A percentile compares a stretch with the other conserved stretches of the same genome.
phyloP scores from a whole-genome alignment of 2,888 invertebrate species.

The Drosophila gaucha region DNA sequence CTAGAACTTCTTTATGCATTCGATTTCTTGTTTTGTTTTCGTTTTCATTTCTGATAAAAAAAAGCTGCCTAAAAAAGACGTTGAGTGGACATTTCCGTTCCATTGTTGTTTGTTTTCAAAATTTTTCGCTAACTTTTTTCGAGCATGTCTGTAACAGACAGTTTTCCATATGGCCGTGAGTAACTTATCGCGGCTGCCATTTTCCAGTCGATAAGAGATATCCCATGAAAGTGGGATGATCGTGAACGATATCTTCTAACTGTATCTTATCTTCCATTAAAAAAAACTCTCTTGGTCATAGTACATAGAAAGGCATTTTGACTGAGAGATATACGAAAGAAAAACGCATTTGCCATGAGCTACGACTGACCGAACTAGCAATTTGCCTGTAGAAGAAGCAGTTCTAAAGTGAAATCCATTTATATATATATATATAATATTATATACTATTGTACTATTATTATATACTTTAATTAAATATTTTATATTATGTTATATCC shows the following conservation, averaged over 20 bases:
- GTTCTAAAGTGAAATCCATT: too few species aligned
- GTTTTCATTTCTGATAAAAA: conserved; percentile 21
- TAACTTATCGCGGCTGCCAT: conserved; percentile 10
- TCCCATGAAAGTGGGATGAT: background rate
- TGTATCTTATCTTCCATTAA: background rate
- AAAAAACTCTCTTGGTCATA: background rate
- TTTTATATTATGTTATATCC: too few species aligned
- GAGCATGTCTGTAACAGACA: conserved; percentile 5
- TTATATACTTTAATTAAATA: too few species aligned
- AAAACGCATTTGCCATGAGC: too few species aligned
- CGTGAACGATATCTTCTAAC: conserved; percentile 1
- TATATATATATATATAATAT: too few species aligned
- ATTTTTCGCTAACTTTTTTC: conserved; percentile 27
- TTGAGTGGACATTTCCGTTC: conserved; percentile 10
- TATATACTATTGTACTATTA: too few species aligned
- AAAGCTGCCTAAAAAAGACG: conserved; percentile 5
- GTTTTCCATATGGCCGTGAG: conserved; percentile 11
- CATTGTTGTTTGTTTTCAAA: conserved; percentile 13
- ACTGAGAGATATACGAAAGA: too few species aligned
- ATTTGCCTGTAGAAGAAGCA: too few species aligned
- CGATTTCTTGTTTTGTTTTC: conserved; percentile 28
- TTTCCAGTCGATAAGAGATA: conserved; percentile 31
- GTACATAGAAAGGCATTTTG: background rate
- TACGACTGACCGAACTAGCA: too few species aligned
- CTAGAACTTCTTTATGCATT: conserved; percentile 19